Base-by-base conservation (phyloP, 2,888 invertebrate genomes). In the Molorchus minor region DNA sequence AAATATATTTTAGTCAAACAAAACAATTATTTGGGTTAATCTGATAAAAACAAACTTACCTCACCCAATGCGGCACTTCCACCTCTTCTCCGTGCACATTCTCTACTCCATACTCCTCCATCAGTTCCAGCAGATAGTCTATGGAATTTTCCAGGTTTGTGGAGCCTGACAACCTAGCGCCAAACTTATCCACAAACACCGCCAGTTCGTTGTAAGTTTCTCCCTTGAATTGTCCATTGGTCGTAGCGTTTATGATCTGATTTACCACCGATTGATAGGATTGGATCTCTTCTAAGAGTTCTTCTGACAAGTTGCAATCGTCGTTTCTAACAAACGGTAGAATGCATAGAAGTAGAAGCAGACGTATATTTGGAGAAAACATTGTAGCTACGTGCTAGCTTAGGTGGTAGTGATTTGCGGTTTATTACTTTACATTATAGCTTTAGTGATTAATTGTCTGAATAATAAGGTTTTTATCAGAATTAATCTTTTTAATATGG, bases 1-100 rank as follows among this genome's bases (percentile, higher is more conserved):
- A n/a, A n/a, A 21, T 30, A n/a, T n/a, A n/a, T 30, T 30, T 30
- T 30, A 30, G 3, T 3, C 30, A 30, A 30, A 7, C 3, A 30
- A 3, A 2, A n/a, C n/a, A n/a, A n/a, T n/a, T n/a, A n/a, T n/a
- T n/a, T n/a, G n/a, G n/a, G n/a, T n/a, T n/a, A n/a, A 3, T 36
- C 3, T 2, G 3, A 8, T 19, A 41, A 3, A 8, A 30, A 0
- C 10, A 20, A n/a, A 44, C 61, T 73, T 75, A 84, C 85, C 86
- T 84, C 46, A 84, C 78, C 87, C 87, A 88, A 68, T 81, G 83
- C 0, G 86, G 85, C 5, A 87, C 82, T 36, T 71, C 71, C 1
- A 87, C 87, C 16, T 84, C 78, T 81, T 94, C 93, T 0, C 89
- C 90, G 64, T 87, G 86, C 3, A 93, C 90, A 71, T 90, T 88